These are phyloP conservation scores for Trachelus iudaicus DNA, from an alignment of 2,888 invertebrate species.

Conservation along the genomic window DNA sequence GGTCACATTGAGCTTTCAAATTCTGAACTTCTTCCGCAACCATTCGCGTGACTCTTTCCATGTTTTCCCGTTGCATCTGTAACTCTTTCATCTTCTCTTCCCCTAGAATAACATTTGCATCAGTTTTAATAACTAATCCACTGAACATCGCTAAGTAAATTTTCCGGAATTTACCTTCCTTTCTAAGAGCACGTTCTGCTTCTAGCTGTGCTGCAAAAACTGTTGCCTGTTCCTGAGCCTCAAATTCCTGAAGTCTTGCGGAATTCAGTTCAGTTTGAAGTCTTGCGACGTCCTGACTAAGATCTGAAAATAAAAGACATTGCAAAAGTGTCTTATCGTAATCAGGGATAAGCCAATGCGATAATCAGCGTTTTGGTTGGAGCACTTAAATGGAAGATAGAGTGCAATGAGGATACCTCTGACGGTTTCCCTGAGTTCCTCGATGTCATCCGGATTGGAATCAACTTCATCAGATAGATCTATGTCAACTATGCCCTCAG, in stretches of 20 bases:
- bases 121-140: neutral
- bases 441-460: conserved; percentile 69
- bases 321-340: neutral
- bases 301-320: conserved; percentile 59
- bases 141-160: neutral
- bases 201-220: conserved; percentile 66
- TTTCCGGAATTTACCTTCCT: conserved; percentile 40
- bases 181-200: conserved; percentile 66
- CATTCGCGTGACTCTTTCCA: conserved; percentile 74
- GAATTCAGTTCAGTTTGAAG: conserved; percentile 76
- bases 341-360: neutral
- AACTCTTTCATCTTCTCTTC: conserved; percentile 48
- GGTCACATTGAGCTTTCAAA: conserved; percentile 72
- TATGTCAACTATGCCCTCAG: conserved; percentile 63
- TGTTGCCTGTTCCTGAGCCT: conserved; percentile 73
- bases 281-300: conserved; percentile 74
- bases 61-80: conserved; percentile 69
- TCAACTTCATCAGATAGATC: conserved; percentile 57
- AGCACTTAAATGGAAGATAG: neutral
- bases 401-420: conserved; percentile 51
- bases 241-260: conserved; percentile 76
- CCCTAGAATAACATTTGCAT: conserved; percentile 29
- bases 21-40: conserved; percentile 75
- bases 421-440: conserved; percentile 76
- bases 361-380: neutral